These are phyloP conservation scores for Promerops cafer DNA, from an alignment of 2,113 vertebrate species.

Conservation along the genomic window DNA sequence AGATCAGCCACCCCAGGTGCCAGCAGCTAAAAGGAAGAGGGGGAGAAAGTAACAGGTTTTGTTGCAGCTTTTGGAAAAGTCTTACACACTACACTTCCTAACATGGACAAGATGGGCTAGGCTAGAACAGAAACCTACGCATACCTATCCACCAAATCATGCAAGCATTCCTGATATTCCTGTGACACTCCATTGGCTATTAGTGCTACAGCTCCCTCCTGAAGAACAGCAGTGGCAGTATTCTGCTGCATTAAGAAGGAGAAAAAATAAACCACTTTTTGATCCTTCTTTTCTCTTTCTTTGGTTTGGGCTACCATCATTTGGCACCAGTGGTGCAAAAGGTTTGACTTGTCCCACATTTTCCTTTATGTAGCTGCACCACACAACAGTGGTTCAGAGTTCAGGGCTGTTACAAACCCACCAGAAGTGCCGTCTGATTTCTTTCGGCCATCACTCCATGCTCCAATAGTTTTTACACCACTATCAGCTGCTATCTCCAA, in stretches of 20 bases:
- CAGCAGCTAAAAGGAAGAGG: neutral
- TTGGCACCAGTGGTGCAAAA: neutral
- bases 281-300: neutral
- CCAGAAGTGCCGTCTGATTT: neutral
- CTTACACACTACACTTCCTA: neutral
- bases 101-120: neutral
- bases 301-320: neutral
- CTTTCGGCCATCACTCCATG: fast-evolving
- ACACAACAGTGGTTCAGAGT: neutral
- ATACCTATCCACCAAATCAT: neutral
- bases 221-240: neutral
- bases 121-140: neutral
- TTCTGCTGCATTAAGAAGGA: neutral
- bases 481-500: neutral
- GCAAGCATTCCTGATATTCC: neutral
- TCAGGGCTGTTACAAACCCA: neutral
- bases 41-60: neutral
- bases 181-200: neutral
- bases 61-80: neutral
- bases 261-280: neutral
- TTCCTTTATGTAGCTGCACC: neutral
- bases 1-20: neutral
- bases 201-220: neutral
- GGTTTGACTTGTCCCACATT: fast-evolving
- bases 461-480: neutral